phyloP scores from a whole-genome alignment of 2,888 invertebrate species.

The Anarsia innoxiella region DNA sequence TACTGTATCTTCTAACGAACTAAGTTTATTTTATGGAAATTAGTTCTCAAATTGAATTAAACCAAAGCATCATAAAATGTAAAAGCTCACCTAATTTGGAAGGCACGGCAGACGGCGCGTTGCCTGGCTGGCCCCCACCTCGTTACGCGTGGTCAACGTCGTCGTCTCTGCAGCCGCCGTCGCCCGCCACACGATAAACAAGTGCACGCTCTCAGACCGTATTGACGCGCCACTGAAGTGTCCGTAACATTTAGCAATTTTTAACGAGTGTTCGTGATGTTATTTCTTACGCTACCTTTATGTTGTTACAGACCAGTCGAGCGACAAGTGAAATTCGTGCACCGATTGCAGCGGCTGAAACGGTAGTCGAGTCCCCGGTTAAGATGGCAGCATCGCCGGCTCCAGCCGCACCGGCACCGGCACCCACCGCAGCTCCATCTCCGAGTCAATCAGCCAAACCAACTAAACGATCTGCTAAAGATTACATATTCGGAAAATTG shows the following conservation, averaged over 20 bases:
- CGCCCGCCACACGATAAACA: slow-evolving; percentile 42
- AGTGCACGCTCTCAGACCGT: slow-evolving; percentile 47
- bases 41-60: slow-evolving; percentile 17
- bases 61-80: slow-evolving; percentile 19
- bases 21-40: no score
- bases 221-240: slow-evolving; percentile 35
- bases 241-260: slow-evolving; percentile 24
- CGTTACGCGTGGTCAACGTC: slow-evolving; percentile 32
- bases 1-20: no score
- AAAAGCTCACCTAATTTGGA: slow-evolving; percentile 35
- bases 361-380: slow-evolving; percentile 63
- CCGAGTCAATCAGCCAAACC: slow-evolving; percentile 56
- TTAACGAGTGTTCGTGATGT: slow-evolving; percentile 1
- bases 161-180: slow-evolving; percentile 24
- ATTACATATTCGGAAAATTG: slow-evolving; percentile 95
- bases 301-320: slow-evolving; percentile 59
- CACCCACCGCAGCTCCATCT: slow-evolving; percentile 56
- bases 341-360: slow-evolving; percentile 74
- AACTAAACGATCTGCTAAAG: slow-evolving; percentile 84
- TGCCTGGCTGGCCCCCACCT: slow-evolving; percentile 51
- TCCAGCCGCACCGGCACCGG: slow-evolving; percentile 52
- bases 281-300: slow-evolving; percentile 5
- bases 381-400: slow-evolving; percentile 70
- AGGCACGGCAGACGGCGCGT: slow-evolving; percentile 45
- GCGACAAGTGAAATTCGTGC: slow-evolving; percentile 60